Evolutionary conservation across 2,797 vertebrate genomes (phyloP).

Genomic region (Mergus octosetaceus): DNA sequence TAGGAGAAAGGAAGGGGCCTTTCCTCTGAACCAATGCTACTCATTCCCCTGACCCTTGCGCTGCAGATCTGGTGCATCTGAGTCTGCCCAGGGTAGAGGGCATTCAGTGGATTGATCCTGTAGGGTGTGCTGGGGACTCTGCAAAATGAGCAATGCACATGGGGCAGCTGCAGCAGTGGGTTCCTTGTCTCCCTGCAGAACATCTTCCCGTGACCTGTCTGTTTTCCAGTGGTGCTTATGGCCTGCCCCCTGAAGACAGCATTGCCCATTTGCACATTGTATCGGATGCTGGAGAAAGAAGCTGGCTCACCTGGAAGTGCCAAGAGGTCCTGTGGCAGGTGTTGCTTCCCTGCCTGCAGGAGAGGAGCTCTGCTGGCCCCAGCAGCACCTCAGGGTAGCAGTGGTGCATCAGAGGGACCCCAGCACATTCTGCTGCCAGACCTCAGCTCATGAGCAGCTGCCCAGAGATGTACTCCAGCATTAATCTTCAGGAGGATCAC

Average conservation of each 20-base stretch:
- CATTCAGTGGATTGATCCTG: not conserved
- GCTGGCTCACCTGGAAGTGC: not conserved
- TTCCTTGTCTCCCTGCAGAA: not conserved
- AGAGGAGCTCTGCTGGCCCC: not conserved
- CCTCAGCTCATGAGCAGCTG: not conserved
- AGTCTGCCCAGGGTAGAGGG: not conserved
- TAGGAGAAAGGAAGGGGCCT: not conserved
- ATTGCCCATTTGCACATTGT: not conserved
- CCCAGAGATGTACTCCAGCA: not conserved
- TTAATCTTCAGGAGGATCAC: not conserved
- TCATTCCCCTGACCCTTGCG: not conserved
- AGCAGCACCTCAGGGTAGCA: not conserved
- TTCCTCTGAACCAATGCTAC: not conserved
- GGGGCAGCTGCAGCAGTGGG: not conserved
- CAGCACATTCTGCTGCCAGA: not conserved
- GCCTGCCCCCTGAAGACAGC: accelerated
- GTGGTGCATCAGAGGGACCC: no score
- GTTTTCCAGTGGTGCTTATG: not conserved
- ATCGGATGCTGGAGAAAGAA: not conserved
- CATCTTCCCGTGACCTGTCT: not conserved
- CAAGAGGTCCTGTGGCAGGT: no score
- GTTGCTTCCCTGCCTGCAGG: not conserved
- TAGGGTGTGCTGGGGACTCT: not conserved
- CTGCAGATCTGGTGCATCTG: not conserved
- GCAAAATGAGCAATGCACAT: not conserved